A percentile compares a stretch with the other conserved stretches of the same genome.
Conservation (phyloP, 1,140 invertebrate genomes). For the Batillaria attramentaria region DNA sequence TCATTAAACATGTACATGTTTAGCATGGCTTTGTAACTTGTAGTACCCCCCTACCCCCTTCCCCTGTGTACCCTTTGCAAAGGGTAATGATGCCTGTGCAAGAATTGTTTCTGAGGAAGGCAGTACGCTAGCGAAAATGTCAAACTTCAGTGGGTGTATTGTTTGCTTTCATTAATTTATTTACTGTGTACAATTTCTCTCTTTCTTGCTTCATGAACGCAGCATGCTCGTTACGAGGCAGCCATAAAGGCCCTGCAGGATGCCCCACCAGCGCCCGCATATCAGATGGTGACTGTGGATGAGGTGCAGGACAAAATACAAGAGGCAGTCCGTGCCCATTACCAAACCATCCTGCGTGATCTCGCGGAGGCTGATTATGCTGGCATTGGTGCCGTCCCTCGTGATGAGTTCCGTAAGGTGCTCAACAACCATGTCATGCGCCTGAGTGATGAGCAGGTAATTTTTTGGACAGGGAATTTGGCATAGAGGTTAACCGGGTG, state of each 20-base stretch:
- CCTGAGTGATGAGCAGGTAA: slow-evolving; percentile 66
- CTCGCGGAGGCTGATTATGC: slow-evolving; percentile 65
- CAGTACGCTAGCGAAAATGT: too few relatives aligned
- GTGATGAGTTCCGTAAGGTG: slow-evolving; percentile 62
- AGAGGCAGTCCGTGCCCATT: slow-evolving; percentile 59
- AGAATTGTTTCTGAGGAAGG: too few relatives aligned
- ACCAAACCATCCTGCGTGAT: slow-evolving; percentile 54
- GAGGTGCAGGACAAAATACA: slow-evolving; percentile 56
- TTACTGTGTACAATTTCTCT: not conserved
- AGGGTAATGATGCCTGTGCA: too few relatives aligned
- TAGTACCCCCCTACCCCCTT: too few relatives aligned
- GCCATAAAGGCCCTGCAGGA: slow-evolving; percentile 38
- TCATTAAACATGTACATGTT: too few relatives aligned
- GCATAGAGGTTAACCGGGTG: too few relatives aligned
- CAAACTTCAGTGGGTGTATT: not conserved
- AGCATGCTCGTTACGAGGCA: slow-evolving; percentile 13
- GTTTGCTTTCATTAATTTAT: not conserved
- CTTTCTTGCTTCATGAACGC: not conserved
- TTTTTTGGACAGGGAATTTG: too few relatives aligned
- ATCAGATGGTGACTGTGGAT: slow-evolving; percentile 47
- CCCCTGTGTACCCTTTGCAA: too few relatives aligned
- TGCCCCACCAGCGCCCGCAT: slow-evolving; percentile 40
- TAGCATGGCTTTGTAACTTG: too few relatives aligned
- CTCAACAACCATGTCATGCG: slow-evolving; percentile 59
- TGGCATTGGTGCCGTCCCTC: slow-evolving; percentile 64